Evolutionary conservation across 2,113 vertebrate species (phyloP).

Genomic region (Poeciliopsis prolifica): DNA sequence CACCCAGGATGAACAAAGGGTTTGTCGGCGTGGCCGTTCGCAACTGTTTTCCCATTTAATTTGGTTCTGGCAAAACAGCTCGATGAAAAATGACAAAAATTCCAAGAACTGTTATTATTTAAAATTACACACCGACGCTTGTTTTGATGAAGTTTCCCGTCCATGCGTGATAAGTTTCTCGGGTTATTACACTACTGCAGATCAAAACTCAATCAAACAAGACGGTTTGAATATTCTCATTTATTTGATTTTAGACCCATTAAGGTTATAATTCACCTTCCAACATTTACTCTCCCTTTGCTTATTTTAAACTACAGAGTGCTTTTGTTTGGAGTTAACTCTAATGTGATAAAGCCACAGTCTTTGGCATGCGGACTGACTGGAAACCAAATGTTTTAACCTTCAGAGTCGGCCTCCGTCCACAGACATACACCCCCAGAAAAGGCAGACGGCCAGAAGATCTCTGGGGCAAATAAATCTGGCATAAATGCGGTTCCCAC

Average conservation of each 20-base stretch:
- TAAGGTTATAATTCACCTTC: constrained; percentile 26
- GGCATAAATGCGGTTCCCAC: constrained; percentile 26
- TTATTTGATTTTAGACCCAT: constrained; percentile 32
- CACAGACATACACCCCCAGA: constrained; percentile 16
- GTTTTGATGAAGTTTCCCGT: constrained; percentile 39
- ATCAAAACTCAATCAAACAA: constrained; percentile 12
- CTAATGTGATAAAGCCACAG: constrained; percentile 52
- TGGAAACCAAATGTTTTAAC: constrained; percentile 36
- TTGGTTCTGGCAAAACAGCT: constrained; percentile 32
- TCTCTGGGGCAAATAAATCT: constrained; percentile 56
- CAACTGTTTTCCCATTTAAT: constrained; percentile 54
- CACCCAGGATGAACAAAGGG: constrained; percentile 54
- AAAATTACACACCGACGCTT: constrained; percentile 29
- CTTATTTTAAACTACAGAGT: constrained; percentile 34
- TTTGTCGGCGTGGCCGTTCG: constrained; percentile 35
- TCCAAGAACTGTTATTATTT: constrained; percentile 52
- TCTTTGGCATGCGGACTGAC: constrained; percentile 28
- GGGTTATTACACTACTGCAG: constrained; percentile 28
- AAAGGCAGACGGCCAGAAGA: constrained; percentile 42
- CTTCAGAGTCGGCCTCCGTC: constrained; percentile 1
- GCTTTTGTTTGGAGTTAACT: constrained; percentile 21
- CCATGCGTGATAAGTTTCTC: constrained; percentile 45
- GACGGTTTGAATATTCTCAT: constrained; percentile 15
- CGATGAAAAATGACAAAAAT: constrained; percentile 49
- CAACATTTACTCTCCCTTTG: constrained; percentile 30